Conservation (phyloP, 1,140 invertebrate genomes). For the Rhizoglyphus robini region DNA sequence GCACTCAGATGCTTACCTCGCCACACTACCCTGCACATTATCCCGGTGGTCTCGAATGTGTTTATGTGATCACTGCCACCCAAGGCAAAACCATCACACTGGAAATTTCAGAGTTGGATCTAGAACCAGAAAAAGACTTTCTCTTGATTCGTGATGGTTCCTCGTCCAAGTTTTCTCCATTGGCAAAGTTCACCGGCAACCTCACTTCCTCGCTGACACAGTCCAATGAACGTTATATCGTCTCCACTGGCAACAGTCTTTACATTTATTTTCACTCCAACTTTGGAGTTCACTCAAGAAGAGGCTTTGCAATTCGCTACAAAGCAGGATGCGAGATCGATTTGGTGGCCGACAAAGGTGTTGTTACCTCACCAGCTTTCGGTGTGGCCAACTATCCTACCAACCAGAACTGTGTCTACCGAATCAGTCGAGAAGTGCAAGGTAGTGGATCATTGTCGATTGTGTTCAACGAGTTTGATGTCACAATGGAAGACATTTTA, state of each 20-base stretch:
- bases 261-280: constrained; percentile 79
- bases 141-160: constrained; percentile 77
- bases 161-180: constrained; percentile 61
- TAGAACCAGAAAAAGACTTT: constrained; percentile 69
- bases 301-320: constrained; percentile 80
- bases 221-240: constrained; percentile 66
- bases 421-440: constrained; percentile 62
- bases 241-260: constrained; percentile 72
- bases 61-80: constrained; percentile 78
- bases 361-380: constrained; percentile 70
- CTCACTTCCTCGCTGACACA: not conserved
- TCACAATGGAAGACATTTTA: constrained; percentile 70
- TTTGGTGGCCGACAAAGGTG: constrained; percentile 62
- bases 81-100: constrained; percentile 70
- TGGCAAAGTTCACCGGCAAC: constrained; percentile 62
- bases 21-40: constrained; percentile 82
- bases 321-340: constrained; percentile 51
- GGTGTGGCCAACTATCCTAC: constrained; percentile 68
- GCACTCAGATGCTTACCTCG: constrained; percentile 47
- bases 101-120: constrained; percentile 72
- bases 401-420: constrained; percentile 79
- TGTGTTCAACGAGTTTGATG: constrained; percentile 68
- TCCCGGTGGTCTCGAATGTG: constrained; percentile 82
- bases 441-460: constrained; percentile 57
- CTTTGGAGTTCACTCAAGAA: constrained; percentile 65